phyloP scores from a whole-genome alignment of 2,113 vertebrate species.

The Mesoclemmys tuberculata region DNA sequence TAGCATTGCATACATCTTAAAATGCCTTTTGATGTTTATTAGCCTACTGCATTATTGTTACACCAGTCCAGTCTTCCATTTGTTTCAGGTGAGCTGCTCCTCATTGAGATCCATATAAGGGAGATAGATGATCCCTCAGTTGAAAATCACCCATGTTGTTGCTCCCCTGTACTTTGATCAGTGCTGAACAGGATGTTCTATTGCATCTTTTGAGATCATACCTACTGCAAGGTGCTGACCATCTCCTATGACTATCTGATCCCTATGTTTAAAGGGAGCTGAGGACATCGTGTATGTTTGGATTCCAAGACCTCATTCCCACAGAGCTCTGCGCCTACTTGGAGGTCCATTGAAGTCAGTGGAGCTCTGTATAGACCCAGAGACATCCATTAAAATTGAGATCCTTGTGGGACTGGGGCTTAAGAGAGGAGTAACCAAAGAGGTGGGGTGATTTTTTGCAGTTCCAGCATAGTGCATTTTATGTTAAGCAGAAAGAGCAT shows the following conservation, averaged over 20 bases:
- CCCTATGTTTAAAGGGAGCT: neutral
- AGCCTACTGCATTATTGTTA: neutral
- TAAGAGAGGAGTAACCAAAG: neutral
- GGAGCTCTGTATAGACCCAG: neutral
- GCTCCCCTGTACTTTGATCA: neutral
- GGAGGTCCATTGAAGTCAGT: neutral
- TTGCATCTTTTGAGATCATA: no score
- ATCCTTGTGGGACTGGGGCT: neutral
- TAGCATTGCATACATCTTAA: neutral
- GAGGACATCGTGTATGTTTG: neutral
- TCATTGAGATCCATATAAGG: neutral
- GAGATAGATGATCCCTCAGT: neutral
- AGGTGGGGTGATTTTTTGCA: no score
- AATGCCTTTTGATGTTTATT: neutral
- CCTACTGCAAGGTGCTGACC: neutral
- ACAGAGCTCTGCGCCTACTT: neutral
- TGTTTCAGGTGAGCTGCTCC: neutral
- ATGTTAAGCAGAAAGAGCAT: neutral
- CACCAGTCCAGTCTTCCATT: neutral
- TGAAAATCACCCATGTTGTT: neutral
- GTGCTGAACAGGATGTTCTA: neutral
- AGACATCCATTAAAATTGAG: neutral
- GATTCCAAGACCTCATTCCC: neutral
- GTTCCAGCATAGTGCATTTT: neutral
- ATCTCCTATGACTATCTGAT: neutral